phyloP scores from a whole-genome alignment of 2,113 vertebrate genomes.

The Eubucco bourcierii region DNA sequence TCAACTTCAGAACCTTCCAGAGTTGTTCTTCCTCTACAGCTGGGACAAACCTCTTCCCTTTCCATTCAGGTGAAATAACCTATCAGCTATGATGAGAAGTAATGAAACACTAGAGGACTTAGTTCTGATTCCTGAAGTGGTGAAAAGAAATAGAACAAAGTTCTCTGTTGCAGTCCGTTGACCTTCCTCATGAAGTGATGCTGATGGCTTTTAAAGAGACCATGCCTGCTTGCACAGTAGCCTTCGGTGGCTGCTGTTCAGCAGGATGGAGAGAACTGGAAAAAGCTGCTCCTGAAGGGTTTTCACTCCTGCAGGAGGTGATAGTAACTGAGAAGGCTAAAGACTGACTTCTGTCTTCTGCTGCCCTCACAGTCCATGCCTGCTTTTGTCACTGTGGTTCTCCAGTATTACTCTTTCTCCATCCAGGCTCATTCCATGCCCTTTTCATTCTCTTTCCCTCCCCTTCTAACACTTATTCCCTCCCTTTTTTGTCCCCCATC shows the following conservation, averaged over 20 bases:
- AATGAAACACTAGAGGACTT: not conserved
- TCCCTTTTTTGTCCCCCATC: not conserved
- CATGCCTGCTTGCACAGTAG: not conserved
- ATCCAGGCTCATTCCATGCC: not conserved
- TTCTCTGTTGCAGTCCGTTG: not conserved
- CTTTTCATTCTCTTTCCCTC: not conserved
- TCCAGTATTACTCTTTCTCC: not conserved
- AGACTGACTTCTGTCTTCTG: not conserved
- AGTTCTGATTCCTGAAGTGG: not conserved
- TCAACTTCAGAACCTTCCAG: not conserved
- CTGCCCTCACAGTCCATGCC: not conserved
- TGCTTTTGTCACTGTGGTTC: not conserved
- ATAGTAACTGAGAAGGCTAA: not conserved
- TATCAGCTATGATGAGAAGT: not conserved
- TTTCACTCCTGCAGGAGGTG: accelerated
- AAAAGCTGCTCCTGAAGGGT: not conserved
- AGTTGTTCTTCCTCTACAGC: not conserved
- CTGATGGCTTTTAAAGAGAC: not conserved
- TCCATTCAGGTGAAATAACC: not conserved
- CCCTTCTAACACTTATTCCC: not conserved
- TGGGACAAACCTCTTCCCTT: not conserved
- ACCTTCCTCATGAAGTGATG: not conserved
- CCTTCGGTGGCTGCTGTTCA: not conserved
- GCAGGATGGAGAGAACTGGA: not conserved
- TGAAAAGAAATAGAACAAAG: not conserved